These are phyloP conservation scores for Apostichopus leukothele DNA, from an alignment of 53 echinoderm and acorn worm genomes.

Conservation along the genomic window DNA sequence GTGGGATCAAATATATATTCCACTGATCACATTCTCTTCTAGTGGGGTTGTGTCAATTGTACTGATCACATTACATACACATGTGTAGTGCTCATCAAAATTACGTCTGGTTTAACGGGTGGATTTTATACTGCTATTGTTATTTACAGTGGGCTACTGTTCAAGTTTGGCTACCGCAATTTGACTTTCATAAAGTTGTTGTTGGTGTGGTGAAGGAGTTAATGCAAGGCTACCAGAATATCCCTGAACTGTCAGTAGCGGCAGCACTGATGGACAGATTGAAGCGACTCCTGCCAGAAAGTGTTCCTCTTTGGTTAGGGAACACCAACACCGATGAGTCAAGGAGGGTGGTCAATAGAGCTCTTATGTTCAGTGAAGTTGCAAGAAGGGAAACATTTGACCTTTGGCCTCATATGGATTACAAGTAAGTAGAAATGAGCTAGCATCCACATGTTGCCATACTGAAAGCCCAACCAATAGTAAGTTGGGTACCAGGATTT, in stretches of 20 bases:
- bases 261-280: conserved; percentile 91
- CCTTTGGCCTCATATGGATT: conserved; percentile 98
- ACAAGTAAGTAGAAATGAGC: conserved; percentile 68
- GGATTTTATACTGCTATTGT: not conserved
- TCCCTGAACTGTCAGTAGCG: conserved; percentile 78
- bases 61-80: too few species aligned
- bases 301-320: conserved; percentile 59
- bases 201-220: conserved; percentile 74
- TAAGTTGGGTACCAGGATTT: too few species aligned
- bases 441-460: not conserved
- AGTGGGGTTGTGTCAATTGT: too few species aligned
- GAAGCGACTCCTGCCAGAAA: conserved; percentile 78
- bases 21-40: too few species aligned
- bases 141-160: conserved; percentile 92
- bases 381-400: conserved; percentile 86
- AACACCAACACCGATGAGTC: conserved; percentile 75
- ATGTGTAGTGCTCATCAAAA: not conserved
- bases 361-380: conserved; percentile 96
- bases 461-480: too few species aligned
- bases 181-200: conserved; percentile 80
- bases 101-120: not conserved
- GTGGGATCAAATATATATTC: too few species aligned
- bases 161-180: conserved; percentile 76
- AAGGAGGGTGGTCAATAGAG: conserved; percentile 57
- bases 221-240: conserved; percentile 74